Evolutionary conservation across 2,888 invertebrate genomes (phyloP).

Genomic region (Andrena camellia): DNA sequence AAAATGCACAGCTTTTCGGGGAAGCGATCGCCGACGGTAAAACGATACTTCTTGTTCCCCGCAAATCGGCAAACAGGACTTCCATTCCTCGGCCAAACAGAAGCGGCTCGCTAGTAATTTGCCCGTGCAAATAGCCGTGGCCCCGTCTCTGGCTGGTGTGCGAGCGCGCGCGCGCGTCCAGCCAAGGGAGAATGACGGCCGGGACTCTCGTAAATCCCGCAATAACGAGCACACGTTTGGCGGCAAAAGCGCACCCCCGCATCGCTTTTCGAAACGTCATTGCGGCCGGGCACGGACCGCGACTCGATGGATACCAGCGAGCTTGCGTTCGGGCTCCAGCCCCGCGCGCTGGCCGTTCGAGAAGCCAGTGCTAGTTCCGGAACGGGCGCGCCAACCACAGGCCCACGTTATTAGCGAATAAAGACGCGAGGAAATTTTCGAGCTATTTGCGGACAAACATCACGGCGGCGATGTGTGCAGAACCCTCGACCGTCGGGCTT

Average conservation of each 20-base stretch:
- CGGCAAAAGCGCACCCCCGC: slow-evolving; percentile 26
- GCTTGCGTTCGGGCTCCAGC: slow-evolving; percentile 1
- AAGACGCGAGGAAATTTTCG: slow-evolving; percentile 74
- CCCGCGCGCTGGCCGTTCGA: slow-evolving; percentile 5
- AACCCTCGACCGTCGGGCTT: slow-evolving; percentile 69
- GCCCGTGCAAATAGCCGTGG: slow-evolving; percentile 18
- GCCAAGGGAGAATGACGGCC: slow-evolving; percentile 2
- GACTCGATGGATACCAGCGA: slow-evolving; percentile 3
- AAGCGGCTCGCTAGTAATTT: slow-evolving; percentile 21
- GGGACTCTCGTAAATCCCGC: slow-evolving; percentile 23
- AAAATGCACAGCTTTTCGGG: slow-evolving; percentile 10
- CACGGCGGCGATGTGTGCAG: slow-evolving; percentile 63
- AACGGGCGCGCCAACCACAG: slow-evolving; percentile 47
- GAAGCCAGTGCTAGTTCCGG: slow-evolving; percentile 25
- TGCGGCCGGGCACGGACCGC: slow-evolving; percentile 11
- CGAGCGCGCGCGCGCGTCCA: neutral
- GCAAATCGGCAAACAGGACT: slow-evolving; percentile 23
- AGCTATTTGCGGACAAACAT: slow-evolving; percentile 74
- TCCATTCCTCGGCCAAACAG: slow-evolving; percentile 19
- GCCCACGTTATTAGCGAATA: slow-evolving; percentile 73
- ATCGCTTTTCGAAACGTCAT: slow-evolving; percentile 43
- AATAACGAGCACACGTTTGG: slow-evolving; percentile 31
- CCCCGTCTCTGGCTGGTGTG: neutral
- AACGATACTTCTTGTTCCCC: slow-evolving; percentile 13
- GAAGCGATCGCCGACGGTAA: neutral